Conservation (phyloP, 2,113 vertebrate genomes). For the Micronisus gabar region DNA sequence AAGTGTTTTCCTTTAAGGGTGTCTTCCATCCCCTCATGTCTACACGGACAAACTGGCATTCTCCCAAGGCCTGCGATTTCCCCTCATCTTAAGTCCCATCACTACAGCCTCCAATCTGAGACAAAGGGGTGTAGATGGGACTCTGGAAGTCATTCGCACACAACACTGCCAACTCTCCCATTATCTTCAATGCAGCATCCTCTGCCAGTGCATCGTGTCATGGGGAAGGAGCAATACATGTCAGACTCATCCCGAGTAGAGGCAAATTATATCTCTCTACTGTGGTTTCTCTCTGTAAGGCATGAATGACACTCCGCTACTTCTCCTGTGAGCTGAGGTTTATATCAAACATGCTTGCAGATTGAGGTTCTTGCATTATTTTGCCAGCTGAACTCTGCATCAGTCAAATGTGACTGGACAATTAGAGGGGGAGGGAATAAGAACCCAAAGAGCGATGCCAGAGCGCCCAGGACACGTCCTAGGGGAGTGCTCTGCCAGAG, state of each 20-base stretch:
- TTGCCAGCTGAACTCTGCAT: constrained; percentile 39
- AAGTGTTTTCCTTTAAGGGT: neutral
- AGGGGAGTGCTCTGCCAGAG: constrained; percentile 47
- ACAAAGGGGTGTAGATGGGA: neutral
- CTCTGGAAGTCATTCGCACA: neutral
- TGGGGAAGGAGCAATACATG: neutral
- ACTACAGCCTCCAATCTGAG: neutral
- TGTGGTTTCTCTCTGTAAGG: constrained; percentile 11
- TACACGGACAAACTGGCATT: neutral
- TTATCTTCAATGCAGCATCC: neutral
- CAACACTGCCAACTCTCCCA: neutral
- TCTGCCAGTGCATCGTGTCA: neutral
- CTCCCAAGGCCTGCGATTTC: neutral
- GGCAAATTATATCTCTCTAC: neutral
- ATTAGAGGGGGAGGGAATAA: constrained; percentile 24
- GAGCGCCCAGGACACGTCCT: constrained; percentile 14
- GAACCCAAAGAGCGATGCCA: constrained; percentile 29
- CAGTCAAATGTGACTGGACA: constrained; percentile 34
- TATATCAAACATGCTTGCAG: neutral
- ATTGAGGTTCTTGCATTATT: neutral
- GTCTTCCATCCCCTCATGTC: neutral
- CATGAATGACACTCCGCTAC: neutral
- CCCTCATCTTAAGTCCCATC: neutral
- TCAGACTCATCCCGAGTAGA: neutral
- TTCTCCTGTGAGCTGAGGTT: neutral